A percentile compares a stretch with the other conserved stretches of the same genome.
These are phyloP conservation scores for Drosophila quasianomalipes DNA, from an alignment of 2,888 invertebrate genomes.

Conservation along the genomic window DNA sequence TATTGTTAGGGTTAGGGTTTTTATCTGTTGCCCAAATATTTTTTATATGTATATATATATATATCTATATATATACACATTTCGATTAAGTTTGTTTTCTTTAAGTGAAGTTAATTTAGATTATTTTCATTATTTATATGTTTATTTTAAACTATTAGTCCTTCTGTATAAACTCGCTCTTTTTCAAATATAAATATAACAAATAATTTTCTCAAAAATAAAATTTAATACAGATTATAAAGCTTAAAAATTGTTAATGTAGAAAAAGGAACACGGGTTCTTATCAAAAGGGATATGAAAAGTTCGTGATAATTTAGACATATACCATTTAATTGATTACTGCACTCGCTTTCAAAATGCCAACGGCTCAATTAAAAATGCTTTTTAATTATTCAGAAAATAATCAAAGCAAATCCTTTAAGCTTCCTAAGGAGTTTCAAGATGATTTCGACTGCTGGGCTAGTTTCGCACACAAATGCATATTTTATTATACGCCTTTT, in stretches of 20 bases:
- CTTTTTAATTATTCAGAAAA: conserved; percentile 16
- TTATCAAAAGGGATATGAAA: conserved; percentile 79
- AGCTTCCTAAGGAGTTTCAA: conserved; percentile 12
- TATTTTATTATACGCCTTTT: conserved; percentile 54
- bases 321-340: conserved; percentile 10
- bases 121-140: not conserved
- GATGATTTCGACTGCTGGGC: conserved; percentile 3
- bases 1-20: not conserved
- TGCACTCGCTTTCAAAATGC: not conserved
- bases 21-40: conserved; percentile 8
- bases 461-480: conserved; percentile 36
- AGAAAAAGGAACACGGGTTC: conserved; percentile 70
- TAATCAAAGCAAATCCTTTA: conserved; percentile 18
- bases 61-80: not conserved
- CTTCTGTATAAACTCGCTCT: not conserved
- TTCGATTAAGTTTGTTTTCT: conserved; percentile 1
- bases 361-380: not conserved
- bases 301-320: conserved; percentile 33
- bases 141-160: conserved; percentile 9
- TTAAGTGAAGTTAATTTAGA: conserved; percentile 3
- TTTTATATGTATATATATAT: not conserved
- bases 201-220: conserved; percentile 22
- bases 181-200: not conserved
- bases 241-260: conserved; percentile 32
- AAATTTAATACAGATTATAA: conserved; percentile 37